Conservation (phyloP, 2,797 vertebrate genomes). For the Thalassophryne amazonica region DNA sequence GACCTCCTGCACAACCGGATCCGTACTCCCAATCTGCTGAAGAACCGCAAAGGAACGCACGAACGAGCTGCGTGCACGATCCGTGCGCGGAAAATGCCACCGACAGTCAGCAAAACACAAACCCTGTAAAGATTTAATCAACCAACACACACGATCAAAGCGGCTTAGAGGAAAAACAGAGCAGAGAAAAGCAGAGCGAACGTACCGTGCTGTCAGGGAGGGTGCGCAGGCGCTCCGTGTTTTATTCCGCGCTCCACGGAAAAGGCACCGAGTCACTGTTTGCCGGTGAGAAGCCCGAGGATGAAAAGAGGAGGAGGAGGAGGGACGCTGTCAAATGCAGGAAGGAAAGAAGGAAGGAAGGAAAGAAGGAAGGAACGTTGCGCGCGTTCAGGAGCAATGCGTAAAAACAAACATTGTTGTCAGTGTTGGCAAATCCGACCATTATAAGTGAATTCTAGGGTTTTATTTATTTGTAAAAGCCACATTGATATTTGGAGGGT, state of each 20-base stretch:
- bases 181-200: conserved; percentile 29
- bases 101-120: too few relatives aligned
- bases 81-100: too few relatives aligned
- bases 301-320: conserved; percentile 55
- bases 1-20: too few relatives aligned
- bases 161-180: not conserved
- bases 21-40: too few relatives aligned
- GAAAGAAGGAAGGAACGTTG: conserved; percentile 1
- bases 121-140: too few relatives aligned
- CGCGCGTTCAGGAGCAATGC: conserved; percentile 10
- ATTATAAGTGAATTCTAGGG: too few relatives aligned
- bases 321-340: conserved; percentile 65
- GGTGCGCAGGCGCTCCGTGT: conserved; percentile 57
- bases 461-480: too few relatives aligned
- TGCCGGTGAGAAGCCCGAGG: conserved; percentile 55
- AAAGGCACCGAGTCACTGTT: conserved; percentile 53
- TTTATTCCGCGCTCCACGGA: conserved; percentile 45
- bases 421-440: too few relatives aligned
- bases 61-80: too few relatives aligned
- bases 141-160: not conserved
- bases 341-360: conserved; percentile 31
- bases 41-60: too few relatives aligned
- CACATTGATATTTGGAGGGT: too few relatives aligned
- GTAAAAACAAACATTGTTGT: conserved; percentile 1
- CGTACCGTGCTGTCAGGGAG: conserved; percentile 72